These are phyloP conservation scores for Pantherophis alleghaniensis DNA, from an alignment of 2,797 vertebrate genomes.

Conservation along the genomic window DNA sequence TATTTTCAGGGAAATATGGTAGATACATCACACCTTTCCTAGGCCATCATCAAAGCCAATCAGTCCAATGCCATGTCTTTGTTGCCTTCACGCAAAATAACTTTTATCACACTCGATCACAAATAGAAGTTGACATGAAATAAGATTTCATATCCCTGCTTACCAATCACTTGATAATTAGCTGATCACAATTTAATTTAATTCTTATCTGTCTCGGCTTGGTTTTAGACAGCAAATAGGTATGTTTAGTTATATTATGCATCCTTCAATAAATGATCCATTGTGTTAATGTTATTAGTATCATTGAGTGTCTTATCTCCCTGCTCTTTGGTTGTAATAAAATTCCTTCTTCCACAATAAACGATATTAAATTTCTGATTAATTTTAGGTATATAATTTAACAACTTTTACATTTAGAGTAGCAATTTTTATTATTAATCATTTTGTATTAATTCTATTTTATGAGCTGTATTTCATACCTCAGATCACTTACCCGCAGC, in stretches of 20 bases:
- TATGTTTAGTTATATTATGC: background rate
- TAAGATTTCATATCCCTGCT: background rate
- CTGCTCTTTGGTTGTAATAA: background rate
- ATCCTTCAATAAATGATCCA: background rate
- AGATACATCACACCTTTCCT: background rate
- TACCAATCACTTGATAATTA: background rate
- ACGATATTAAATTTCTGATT: background rate
- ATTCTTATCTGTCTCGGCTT: background rate
- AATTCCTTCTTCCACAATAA: background rate
- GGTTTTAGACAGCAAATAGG: background rate
- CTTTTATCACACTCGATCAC: background rate
- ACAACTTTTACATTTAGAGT: background rate
- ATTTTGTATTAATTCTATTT: background rate
- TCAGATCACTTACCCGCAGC: background rate
- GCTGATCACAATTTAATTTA: background rate
- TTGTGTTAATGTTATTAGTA: background rate
- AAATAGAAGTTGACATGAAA: background rate
- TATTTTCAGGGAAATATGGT: too few relatives aligned
- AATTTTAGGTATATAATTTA: background rate
- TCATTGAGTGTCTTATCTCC: background rate
- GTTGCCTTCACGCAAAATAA: background rate
- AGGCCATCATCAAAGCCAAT: background rate
- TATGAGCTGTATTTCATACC: background rate
- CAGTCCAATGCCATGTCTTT: background rate
- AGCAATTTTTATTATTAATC: background rate